Percentiles rank a stretch among this genome's conserved stretches.
Evolutionary conservation across 1,140 invertebrate genomes (phyloP).

Genomic region (Heterodera carotae): DNA sequence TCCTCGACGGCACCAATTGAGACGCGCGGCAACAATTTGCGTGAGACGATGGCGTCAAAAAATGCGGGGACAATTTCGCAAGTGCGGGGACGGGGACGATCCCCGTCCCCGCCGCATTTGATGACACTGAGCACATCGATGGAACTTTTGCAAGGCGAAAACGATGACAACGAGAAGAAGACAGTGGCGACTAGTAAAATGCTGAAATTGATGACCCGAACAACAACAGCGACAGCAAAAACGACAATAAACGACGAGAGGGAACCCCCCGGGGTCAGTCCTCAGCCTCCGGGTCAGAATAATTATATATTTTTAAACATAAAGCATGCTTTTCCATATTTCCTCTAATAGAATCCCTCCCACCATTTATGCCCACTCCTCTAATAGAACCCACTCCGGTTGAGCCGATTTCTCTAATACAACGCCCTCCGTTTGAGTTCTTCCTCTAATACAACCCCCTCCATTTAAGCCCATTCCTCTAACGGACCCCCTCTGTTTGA

Average conservation of each 20-base stretch:
- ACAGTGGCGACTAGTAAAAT: neutral
- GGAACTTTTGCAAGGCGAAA: constrained; percentile 16
- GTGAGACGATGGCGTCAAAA: constrained; percentile 1
- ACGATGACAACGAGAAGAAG: neutral
- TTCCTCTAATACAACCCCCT: no score
- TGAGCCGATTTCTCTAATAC: no score
- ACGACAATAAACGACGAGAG: neutral
- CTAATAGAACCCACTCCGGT: no score
- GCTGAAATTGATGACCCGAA: neutral
- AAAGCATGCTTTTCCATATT: no score
- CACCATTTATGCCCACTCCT: no score
- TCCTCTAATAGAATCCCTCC: no score
- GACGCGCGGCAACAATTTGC: neutral
- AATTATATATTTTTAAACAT: neutral
- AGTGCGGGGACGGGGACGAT: constrained; percentile 8
- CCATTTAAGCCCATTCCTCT: no score
- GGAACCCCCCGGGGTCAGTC: constrained; percentile 3
- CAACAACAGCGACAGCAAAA: constrained; percentile 6
- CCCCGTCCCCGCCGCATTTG: constrained; percentile 12
- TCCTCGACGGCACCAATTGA: constrained; percentile 7
- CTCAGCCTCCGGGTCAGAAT: neutral
- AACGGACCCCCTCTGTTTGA: no score
- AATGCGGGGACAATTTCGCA: neutral
- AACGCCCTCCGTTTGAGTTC: no score
- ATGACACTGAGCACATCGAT: constrained; percentile 15